Base-by-base conservation (phyloP, 2,797 vertebrate species). In the Harpagifer antarcticus region DNA sequence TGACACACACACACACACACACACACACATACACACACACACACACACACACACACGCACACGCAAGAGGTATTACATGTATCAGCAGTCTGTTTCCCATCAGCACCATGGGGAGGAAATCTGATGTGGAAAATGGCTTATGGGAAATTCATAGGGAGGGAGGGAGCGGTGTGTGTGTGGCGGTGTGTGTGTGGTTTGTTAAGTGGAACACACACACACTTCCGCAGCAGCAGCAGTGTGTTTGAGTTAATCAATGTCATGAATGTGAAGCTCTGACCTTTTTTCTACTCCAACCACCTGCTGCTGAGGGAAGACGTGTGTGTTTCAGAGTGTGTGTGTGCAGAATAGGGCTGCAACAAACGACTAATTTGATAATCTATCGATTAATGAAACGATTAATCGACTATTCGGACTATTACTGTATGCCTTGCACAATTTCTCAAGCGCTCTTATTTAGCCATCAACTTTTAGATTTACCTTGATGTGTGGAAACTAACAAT, bases 181-280 rank as follows among this genome's bases (percentile, higher is more conserved):
- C n/a, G n/a, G 49, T 27, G 27, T 49, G 57, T 63, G 68, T 63
- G 72, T 67, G 54, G 59, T 59, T 65, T 81, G 67, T 65, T 58
- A 61, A 71, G 61, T 77, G 45, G 57, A 73, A 78, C 72, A 79
- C 75, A 68, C 58, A 81, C 58, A 81, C 67, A 48, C 59, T 37
- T 37, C 33, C 7, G 33, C 8, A 37, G 33, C 60, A 40, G 33
- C 60, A 40, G 47, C 10, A 5, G 49, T 50, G 67, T 84, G 77
- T 83, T 78, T 14, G 81, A 86, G 84, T 88, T 90, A 90, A 91
- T 92, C 89, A 91, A 87, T 92, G 90, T 85, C 40, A 16, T 47
- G 73, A 77, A 84, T 90, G 88, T 89, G 89, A 88, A 77, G 81
- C 79, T 78, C 23, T 92, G 90, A 93, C 91, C 91, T n/a, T 92